These are phyloP conservation scores for Metaphire vulgaris DNA, from an alignment of 1,140 invertebrate genomes.

Conservation along the genomic window DNA sequence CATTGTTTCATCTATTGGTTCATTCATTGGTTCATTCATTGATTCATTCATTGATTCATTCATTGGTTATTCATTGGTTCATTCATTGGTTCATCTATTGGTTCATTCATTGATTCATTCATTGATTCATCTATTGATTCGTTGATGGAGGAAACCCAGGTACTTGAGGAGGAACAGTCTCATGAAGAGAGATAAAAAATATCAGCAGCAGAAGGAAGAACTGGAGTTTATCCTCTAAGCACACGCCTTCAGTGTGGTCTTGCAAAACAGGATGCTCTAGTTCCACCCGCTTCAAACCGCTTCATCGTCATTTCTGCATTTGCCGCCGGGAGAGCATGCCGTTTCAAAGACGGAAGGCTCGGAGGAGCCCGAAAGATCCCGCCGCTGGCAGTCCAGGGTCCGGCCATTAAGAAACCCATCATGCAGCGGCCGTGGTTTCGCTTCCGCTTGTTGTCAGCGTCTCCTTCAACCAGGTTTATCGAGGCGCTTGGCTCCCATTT, in stretches of 20 bases:
- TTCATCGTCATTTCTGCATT: too few relatives aligned
- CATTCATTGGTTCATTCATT: too few relatives aligned
- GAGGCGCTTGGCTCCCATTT: constrained; percentile 63
- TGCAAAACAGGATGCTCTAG: background rate
- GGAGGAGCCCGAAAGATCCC: background rate
- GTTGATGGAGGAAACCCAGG: constrained; percentile 69
- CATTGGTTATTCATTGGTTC: too few relatives aligned
- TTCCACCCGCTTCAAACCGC: too few relatives aligned
- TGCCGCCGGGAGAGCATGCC: background rate
- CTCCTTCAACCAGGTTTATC: too few relatives aligned
- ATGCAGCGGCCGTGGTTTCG: background rate
- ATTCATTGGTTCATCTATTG: too few relatives aligned
- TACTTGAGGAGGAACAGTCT: constrained; percentile 74
- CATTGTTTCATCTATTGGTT: too few relatives aligned
- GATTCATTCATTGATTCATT: too few relatives aligned
- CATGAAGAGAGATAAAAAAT: constrained; percentile 65
- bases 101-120: too few relatives aligned
- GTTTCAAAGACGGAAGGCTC: background rate
- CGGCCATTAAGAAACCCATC: background rate
- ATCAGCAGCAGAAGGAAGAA: constrained; percentile 70
- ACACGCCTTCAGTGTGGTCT: constrained; percentile 52
- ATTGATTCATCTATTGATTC: too few relatives aligned
- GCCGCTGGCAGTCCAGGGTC: background rate
- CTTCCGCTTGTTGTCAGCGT: background rate
- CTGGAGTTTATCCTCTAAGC: constrained; percentile 70